phyloP scores from a whole-genome alignment of 2,888 invertebrate genomes.

The Electrophaes corylata region DNA sequence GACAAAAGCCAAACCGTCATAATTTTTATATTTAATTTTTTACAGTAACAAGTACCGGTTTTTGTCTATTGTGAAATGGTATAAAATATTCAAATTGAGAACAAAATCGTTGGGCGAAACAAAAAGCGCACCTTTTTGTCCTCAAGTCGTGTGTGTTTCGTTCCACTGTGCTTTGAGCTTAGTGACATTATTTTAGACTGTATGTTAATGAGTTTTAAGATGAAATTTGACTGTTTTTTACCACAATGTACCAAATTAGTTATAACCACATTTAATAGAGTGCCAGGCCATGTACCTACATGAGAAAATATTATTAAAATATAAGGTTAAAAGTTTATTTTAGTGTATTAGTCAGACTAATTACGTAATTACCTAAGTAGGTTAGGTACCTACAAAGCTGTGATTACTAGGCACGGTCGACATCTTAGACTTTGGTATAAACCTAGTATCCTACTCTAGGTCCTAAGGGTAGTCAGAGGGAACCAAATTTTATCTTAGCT shows the following conservation, averaged over 20 bases:
- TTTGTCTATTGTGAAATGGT: slow-evolving; percentile 78
- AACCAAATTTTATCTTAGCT: background rate
- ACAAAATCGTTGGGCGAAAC: slow-evolving; percentile 80
- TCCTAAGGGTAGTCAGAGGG: background rate
- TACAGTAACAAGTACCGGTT: slow-evolving; percentile 83
- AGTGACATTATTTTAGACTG: slow-evolving; percentile 32
- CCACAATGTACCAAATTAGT: slow-evolving; percentile 55
- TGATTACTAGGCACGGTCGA: too few relatives aligned
- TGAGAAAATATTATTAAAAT: too few relatives aligned
- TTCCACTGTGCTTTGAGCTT: slow-evolving; percentile 39
- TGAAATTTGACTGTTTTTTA: slow-evolving; percentile 25
- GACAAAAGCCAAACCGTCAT: slow-evolving; percentile 77
- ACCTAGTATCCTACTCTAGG: background rate
- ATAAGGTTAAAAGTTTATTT: too few relatives aligned
- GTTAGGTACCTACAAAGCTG: too few relatives aligned
- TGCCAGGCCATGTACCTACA: too few relatives aligned
- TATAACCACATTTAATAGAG: slow-evolving; percentile 54
- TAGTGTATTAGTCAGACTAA: too few relatives aligned
- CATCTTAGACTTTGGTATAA: too few relatives aligned
- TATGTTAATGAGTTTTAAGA: background rate
- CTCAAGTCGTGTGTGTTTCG: slow-evolving; percentile 49
- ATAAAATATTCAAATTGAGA: slow-evolving; percentile 82
- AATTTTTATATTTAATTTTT: slow-evolving; percentile 83
- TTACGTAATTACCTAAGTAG: too few relatives aligned
- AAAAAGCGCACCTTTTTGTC: slow-evolving; percentile 72